Evolutionary conservation across 2,113 vertebrate genomes (phyloP).

Genomic region (Pelodiscus sinensis): DNA sequence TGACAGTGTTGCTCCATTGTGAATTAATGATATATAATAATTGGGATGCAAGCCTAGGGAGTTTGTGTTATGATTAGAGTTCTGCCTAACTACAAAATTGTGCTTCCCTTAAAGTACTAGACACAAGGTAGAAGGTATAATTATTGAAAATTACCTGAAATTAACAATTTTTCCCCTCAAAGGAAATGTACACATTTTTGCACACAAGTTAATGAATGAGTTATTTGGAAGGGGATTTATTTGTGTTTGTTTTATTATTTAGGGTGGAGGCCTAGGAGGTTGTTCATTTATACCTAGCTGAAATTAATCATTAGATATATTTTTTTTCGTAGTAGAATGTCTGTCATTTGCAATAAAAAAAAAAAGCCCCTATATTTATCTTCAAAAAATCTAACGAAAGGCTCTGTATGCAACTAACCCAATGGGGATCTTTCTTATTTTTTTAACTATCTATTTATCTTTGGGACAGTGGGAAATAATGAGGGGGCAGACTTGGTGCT

Average conservation of each 20-base stretch:
- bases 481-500: too few species aligned
- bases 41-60: background rate
- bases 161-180: background rate
- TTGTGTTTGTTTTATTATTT: background rate
- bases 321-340: background rate
- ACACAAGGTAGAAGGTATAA: background rate
- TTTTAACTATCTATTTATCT: background rate
- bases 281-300: background rate
- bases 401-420: background rate
- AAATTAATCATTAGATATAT: background rate
- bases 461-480: background rate
- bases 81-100: background rate
- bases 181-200: background rate
- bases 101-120: background rate
- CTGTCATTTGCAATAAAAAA: background rate
- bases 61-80: background rate
- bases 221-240: background rate
- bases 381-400: background rate
- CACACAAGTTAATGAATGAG: background rate
- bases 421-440: background rate
- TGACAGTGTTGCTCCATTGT: constrained; percentile 14
- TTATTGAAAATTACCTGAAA: background rate
- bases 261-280: too few species aligned
- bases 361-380: background rate
- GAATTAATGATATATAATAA: constrained; percentile 17